Evolutionary conservation across 2,797 vertebrate species (phyloP).

Genomic region (Siniperca undulata): DNA sequence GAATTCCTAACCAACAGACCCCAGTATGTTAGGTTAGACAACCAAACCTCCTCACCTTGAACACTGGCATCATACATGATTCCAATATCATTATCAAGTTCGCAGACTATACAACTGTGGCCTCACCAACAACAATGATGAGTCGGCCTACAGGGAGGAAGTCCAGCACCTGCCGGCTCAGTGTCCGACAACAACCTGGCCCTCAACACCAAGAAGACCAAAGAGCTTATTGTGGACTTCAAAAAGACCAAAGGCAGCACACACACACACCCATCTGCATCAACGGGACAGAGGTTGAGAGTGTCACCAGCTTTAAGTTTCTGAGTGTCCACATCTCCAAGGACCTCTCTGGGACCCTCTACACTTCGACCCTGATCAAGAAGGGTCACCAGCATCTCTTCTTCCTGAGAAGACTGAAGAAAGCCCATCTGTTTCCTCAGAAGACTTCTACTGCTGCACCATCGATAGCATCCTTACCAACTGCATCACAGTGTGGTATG

Average conservation of each 20-base stretch:
- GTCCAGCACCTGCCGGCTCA: too few species aligned
- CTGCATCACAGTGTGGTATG: neutral
- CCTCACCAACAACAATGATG: neutral
- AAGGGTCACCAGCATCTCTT: too few species aligned
- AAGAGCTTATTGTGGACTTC: neutral
- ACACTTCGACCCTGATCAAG: neutral
- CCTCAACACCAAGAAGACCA: slow-evolving; percentile 1
- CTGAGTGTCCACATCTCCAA: too few species aligned
- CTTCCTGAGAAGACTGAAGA: neutral
- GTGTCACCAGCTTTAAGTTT: neutral
- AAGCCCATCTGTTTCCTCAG: neutral
- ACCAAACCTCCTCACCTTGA: neutral
- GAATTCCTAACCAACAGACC: neutral
- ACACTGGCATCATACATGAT: neutral
- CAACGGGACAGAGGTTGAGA: neutral
- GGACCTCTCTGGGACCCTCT: too few species aligned
- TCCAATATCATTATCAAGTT: neutral
- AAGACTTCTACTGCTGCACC: neutral
- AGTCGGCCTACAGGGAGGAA: too few species aligned
- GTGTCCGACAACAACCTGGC: neutral
- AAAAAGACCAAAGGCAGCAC: too few species aligned
- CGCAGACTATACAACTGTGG: neutral
- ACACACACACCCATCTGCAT: neutral
- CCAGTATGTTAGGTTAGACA: neutral
- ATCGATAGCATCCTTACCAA: neutral